A percentile compares a stretch with the other conserved stretches of the same genome.
Evolutionary conservation across 2,113 vertebrate species (phyloP).

Genomic region (Coracopsis vasa): DNA sequence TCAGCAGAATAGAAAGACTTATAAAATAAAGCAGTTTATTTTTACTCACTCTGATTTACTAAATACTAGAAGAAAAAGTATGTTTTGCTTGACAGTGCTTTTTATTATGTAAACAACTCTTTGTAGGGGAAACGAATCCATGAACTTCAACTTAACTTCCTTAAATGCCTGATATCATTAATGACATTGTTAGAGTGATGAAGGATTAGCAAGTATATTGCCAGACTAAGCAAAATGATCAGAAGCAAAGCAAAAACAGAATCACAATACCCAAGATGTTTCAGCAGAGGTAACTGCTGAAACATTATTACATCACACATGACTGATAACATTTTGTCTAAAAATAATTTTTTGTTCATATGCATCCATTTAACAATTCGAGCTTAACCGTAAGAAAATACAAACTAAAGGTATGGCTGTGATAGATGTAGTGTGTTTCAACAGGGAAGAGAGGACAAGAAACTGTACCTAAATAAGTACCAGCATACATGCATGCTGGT

Average conservation of each 20-base stretch:
- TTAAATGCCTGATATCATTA: not conserved
- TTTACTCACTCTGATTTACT: not conserved
- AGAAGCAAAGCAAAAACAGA: not conserved
- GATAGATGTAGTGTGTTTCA: not conserved
- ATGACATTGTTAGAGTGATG: not conserved
- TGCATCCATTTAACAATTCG: not conserved
- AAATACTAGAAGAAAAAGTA: not conserved
- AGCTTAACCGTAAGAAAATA: not conserved
- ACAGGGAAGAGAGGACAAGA: not conserved
- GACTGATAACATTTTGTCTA: not conserved
- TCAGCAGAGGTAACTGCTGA: not conserved
- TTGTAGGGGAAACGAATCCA: not conserved
- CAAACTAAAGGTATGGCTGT: not conserved
- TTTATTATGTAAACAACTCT: not conserved
- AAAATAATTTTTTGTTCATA: not conserved
- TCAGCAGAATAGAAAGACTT: not conserved
- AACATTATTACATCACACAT: not conserved
- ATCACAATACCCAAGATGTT: not conserved
- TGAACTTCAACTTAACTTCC: not conserved
- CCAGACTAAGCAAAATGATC: not conserved
- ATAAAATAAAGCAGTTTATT: not conserved
- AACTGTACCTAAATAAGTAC: not conserved
- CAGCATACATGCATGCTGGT: not conserved
- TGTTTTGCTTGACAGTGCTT: not conserved
- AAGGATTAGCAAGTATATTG: not conserved